Percentiles rank a stretch among this genome's conserved stretches.
phyloP scores from a whole-genome alignment of 2,113 vertebrate genomes.

The Rissa tridactyla region DNA sequence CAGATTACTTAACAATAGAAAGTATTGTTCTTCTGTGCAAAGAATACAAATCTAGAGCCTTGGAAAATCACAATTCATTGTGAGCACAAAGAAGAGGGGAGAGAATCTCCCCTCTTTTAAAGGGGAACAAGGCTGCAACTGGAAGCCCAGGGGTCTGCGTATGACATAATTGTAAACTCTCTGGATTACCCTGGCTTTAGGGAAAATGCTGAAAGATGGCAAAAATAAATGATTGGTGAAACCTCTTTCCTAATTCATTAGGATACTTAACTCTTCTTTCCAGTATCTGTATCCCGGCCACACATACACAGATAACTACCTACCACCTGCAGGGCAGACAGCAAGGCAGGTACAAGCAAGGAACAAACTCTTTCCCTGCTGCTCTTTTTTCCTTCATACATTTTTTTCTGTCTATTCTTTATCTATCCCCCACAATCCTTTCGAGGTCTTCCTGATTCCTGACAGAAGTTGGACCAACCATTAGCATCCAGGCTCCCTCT shows the following conservation, averaged over 20 bases:
- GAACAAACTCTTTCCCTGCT: not conserved
- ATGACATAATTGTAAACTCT: not conserved
- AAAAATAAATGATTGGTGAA: not conserved
- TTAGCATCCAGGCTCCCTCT: not conserved
- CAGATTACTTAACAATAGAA: not conserved
- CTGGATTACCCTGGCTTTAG: not conserved
- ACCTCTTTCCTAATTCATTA: not conserved
- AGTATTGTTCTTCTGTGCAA: not conserved
- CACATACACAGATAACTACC: not conserved
- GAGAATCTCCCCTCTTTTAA: not conserved
- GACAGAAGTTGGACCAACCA: rapidly evolving
- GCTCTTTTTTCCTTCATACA: not conserved
- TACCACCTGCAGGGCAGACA: not conserved
- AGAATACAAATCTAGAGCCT: not conserved
- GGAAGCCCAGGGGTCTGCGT: not conserved
- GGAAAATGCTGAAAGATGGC: not conserved
- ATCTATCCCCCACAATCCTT: not conserved
- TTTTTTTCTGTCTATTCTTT: not conserved
- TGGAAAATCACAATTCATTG: not conserved
- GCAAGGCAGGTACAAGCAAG: not conserved
- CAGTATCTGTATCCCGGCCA: not conserved
- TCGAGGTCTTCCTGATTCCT: not conserved
- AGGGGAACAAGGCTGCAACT: not conserved
- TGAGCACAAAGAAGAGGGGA: not conserved
- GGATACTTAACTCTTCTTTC: not conserved